phyloP scores from a whole-genome alignment of 2,888 invertebrate species.

The Coenonympha glycerion region DNA sequence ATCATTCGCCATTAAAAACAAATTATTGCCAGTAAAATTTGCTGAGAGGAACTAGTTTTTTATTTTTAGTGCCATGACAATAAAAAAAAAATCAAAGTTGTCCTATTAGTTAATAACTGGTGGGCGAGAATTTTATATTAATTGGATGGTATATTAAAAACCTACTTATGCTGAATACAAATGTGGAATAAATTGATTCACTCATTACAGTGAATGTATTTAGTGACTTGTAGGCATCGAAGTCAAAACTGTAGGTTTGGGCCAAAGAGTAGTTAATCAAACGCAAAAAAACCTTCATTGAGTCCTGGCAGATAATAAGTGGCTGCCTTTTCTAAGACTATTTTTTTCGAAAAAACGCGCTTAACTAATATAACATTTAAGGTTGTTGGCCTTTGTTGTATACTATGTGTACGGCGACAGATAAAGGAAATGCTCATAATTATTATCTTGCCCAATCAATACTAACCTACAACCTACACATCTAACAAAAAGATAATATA shows the following conservation, averaged over 20 bases:
- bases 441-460: neutral
- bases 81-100: slow-evolving; percentile 4
- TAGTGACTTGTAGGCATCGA: neutral
- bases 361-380: too few relatives aligned
- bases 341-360: too few relatives aligned
- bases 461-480: too few relatives aligned
- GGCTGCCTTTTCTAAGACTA: too few relatives aligned
- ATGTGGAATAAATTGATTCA: neutral
- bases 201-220: neutral
- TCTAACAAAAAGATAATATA: neutral
- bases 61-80: slow-evolving; percentile 1
- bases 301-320: too few relatives aligned
- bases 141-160: neutral
- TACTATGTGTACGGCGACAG: too few relatives aligned
- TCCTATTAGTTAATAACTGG: neutral
- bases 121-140: neutral
- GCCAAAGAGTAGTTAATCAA: too few relatives aligned
- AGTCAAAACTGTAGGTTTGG: too few relatives aligned
- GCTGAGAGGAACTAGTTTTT: neutral
- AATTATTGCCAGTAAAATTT: slow-evolving; percentile 2
- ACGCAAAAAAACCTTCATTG: too few relatives aligned
- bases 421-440: neutral
- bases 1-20: neutral
- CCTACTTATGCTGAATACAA: neutral
- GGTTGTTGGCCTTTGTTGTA: too few relatives aligned